phyloP scores from a whole-genome alignment of 2,888 invertebrate genomes.

The Sylvicola cinctus region DNA sequence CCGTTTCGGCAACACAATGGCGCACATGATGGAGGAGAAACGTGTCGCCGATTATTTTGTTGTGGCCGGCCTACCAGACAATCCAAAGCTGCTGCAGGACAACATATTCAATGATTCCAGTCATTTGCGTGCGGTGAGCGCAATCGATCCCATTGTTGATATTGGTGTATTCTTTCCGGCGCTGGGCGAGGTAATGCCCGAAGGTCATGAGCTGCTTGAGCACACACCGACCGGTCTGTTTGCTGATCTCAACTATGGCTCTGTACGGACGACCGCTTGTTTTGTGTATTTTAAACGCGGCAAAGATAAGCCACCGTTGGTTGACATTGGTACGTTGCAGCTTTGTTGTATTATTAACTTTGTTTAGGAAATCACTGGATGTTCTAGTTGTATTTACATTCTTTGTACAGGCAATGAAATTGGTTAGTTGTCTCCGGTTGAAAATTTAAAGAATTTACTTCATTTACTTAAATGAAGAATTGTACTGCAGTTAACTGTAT shows the following conservation, averaged over 20 bases:
- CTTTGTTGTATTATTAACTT: too few relatives aligned
- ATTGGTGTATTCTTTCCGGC: conserved; percentile 79
- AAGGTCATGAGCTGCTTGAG: conserved; percentile 45
- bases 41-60: conserved; percentile 96
- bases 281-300: conserved; percentile 84
- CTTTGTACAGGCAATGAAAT: too few relatives aligned
- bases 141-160: conserved; percentile 88
- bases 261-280: conserved; percentile 80
- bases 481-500: too few relatives aligned
- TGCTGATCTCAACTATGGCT: conserved; percentile 95
- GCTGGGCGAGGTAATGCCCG: conserved; percentile 66
- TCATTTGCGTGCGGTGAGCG: conserved; percentile 59
- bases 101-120: conserved; percentile 53
- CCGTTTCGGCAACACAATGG: too few relatives aligned
- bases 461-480: too few relatives aligned
- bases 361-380: too few relatives aligned
- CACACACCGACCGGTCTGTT: conserved; percentile 68
- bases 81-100: conserved; percentile 54
- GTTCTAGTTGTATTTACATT: too few relatives aligned
- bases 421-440: too few relatives aligned
- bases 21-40: conserved; percentile 50
- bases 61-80: conserved; percentile 80
- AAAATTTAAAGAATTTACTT: too few relatives aligned
- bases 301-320: conserved; percentile 85
- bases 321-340: conserved; percentile 89